Evolutionary conservation across 2,888 invertebrate genomes (phyloP), one percentile per base, ranked within the genome.

Genomic region (Drosophila stalkeri): DNA sequence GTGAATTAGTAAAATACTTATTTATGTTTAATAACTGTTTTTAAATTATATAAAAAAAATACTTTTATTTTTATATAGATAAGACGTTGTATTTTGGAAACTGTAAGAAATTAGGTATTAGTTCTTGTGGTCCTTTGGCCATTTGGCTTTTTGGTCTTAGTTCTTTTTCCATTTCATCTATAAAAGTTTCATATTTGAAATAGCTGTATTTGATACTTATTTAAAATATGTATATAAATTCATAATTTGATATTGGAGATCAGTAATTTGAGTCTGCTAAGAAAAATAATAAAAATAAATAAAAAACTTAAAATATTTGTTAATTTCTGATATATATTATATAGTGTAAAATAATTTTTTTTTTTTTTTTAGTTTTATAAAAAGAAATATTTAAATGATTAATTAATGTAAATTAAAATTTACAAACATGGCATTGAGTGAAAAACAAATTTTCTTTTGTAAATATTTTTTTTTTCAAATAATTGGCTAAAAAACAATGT

Each of bases 191-290:
- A 20, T 20, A 5, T 12, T 20, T 20, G 9, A 43, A n/a, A n/a
- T 41, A 43, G 9, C 18, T 18, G 11, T n/a, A 11, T 43, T 43
- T 18, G 11, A 18, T 43, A 27, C 2, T 27, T 2, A 46, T 27
- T 47, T 27, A 27, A 47, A 47, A 31, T n/a, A 49, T 27, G n/a
- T n/a, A 31, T 49, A 41, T 41, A n/a, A 39, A 41, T 41, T 8
- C 9, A 2, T 39, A 5, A 39, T 16, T 39, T 14, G 16, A 2
- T 2, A 16, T 39, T 6, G 39, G 14, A 14, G 6, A 39, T 16
- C 0, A 5, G 14, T 39, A 7, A 39, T 7, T 39, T 16, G 16
- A 39, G 9, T 33, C 33, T 33, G n/a, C n/a, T n/a, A n/a, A n/a
- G n/a, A n/a, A n/a, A n/a, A n/a, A n/a, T n/a, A n/a, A n/a, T n/a